These are phyloP conservation scores for Gnatocerus cornutus DNA, from an alignment of 2,888 invertebrate genomes.

Conservation along the genomic window DNA sequence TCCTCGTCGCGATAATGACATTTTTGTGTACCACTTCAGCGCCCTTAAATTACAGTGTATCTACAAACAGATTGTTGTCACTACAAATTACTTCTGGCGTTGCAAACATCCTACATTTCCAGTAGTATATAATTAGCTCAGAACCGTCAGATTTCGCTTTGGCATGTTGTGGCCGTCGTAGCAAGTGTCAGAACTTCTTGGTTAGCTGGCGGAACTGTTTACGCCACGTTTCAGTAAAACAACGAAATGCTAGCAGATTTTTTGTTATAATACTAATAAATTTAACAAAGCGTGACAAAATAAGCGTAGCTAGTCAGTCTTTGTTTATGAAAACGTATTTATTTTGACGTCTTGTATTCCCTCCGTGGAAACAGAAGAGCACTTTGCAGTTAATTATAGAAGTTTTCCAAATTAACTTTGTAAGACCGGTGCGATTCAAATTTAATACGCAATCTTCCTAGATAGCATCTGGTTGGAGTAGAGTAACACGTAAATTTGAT, in stretches of 20 bases:
- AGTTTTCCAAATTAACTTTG: slow-evolving; percentile 35
- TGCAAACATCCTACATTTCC: slow-evolving; percentile 1
- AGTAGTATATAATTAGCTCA: slow-evolving; percentile 22
- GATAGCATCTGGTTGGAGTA: slow-evolving; percentile 23
- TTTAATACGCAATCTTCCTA: slow-evolving; percentile 33
- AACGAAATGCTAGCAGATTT: slow-evolving; percentile 9
- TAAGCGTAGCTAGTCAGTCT: slow-evolving; percentile 15
- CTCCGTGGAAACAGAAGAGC: slow-evolving; percentile 14
- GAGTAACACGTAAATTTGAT: slow-evolving; percentile 16
- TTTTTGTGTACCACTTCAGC: slow-evolving; percentile 6
- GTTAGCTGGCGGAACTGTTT: slow-evolving; percentile 24
- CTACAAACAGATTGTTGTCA: slow-evolving; percentile 12
- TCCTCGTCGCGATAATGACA: slow-evolving; percentile 14
- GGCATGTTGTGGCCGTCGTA: slow-evolving; percentile 13
- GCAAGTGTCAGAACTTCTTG: slow-evolving; percentile 30
- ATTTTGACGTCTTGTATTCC: slow-evolving; percentile 24
- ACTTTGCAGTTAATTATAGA: slow-evolving; percentile 32
- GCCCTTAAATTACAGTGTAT: slow-evolving; percentile 4
- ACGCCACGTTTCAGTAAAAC: slow-evolving; percentile 24
- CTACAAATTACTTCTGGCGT: slow-evolving; percentile 8
- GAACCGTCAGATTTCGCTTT: slow-evolving; percentile 23
- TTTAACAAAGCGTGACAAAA: slow-evolving; percentile 29
- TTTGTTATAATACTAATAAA: slow-evolving; percentile 4
- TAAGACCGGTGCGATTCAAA: slow-evolving; percentile 23
- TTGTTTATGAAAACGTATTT: slow-evolving; percentile 29